Evolutionary conservation across 2,797 vertebrate genomes (phyloP), one percentile per base, ranked within the genome.

Genomic region (Hephaestus fuliginosus): DNA sequence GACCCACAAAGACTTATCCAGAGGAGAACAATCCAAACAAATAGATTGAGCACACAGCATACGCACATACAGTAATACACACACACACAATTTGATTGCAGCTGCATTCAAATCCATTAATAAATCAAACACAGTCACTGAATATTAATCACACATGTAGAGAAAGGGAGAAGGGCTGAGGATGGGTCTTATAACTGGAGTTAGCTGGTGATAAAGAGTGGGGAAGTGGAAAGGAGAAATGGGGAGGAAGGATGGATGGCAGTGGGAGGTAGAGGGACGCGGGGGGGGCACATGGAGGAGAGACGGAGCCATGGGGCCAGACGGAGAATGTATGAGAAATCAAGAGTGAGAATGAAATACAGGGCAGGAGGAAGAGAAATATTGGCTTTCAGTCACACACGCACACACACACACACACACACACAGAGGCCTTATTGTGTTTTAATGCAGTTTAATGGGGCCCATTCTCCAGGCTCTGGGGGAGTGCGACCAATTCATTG

Each of bases 361-460:
- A 70, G 69, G 76, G 81, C 6, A 41, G 81, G 79, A 85, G 66
- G 79, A 89, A 76, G 75, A 82, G 84, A 88, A 84, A 89, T 89
- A 91, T 86, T 88, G 90, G 76, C 82, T 87, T 90, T 84, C 81
- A 43, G 41, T 58, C 44, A 46, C 49, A 67, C 28, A 46, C 49
- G 64, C 28, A 70, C 55, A 43, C 55, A 71, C 69, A 68, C 62
- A 53, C 74, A 69, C 68, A 63, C 61, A 61, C 63, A 82, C 44
- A 83, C 72, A 91, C 89, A 88, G 76, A 90, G 87, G 87, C 84
- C 82, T 92, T 95, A 93, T 95, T 94, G 92, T 94, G 88, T 92
- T 93, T 95, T 94, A 95, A 95, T 95, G 89, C 93, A 93, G 90
- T 95, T 95, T 95, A 94, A 95, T 94, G 89, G 91, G 83, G 70